Conservation (phyloP, 2,797 vertebrate species). For the Remorina albescens region DNA sequence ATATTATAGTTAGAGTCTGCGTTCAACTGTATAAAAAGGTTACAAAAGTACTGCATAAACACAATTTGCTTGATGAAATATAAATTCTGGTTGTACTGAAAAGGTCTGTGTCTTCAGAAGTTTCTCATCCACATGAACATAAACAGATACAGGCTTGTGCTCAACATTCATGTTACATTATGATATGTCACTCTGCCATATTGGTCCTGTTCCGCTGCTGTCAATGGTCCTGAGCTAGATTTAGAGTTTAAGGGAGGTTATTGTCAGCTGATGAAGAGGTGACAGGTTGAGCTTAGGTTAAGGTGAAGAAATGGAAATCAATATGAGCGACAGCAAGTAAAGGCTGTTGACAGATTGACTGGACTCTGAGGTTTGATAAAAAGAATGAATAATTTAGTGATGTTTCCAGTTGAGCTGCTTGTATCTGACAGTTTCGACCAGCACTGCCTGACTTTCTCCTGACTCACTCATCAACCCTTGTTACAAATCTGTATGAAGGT, state of each 20-base stretch:
- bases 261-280: constrained; percentile 5
- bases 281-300: not conserved
- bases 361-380: not conserved
- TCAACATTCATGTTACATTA: not conserved
- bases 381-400: not conserved
- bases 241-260: not conserved
- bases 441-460: not conserved
- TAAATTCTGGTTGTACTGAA: no score
- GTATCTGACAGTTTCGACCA: not conserved
- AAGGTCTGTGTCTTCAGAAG: no score
- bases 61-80: no score
- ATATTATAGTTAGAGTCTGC: no score
- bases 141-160: not conserved
- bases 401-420: constrained; percentile 6
- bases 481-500: constrained; percentile 13
- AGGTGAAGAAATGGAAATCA: not conserved
- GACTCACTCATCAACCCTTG: not conserved
- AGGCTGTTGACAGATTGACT: not conserved
- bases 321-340: not conserved
- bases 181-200: not conserved
- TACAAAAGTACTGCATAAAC: no score
- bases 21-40: no score
- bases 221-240: not conserved
- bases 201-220: not conserved
- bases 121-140: not conserved